Evolutionary conservation across 2,113 vertebrate genomes (phyloP).

Genomic region (Rattus rattus): DNA sequence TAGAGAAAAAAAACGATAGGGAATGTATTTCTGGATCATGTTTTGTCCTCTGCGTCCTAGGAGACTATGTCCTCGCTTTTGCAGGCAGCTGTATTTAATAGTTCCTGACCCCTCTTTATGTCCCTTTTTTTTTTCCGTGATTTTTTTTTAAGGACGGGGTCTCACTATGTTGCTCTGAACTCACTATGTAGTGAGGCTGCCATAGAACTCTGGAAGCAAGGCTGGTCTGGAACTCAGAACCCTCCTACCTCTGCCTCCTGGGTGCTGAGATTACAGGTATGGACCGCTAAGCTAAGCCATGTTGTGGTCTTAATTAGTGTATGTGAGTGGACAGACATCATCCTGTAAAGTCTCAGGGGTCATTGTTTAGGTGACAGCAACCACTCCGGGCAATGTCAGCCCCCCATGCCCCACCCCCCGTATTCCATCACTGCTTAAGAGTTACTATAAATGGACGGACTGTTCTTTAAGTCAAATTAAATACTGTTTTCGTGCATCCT

Average conservation of each 20-base stretch:
- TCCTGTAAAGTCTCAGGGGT: not conserved
- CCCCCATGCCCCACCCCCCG: not conserved
- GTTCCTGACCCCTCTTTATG: not conserved
- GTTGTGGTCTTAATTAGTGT: not conserved
- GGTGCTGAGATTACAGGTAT: not conserved
- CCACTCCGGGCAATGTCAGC: not conserved
- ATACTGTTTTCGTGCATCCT: not conserved
- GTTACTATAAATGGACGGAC: not conserved
- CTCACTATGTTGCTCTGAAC: not conserved
- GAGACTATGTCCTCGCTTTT: not conserved
- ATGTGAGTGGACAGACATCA: not conserved
- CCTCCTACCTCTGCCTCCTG: not conserved
- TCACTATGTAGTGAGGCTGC: not conserved
- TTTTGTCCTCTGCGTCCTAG: not conserved
- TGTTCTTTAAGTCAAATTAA: constrained; percentile 7
- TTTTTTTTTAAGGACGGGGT: not conserved
- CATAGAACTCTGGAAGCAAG: not conserved
- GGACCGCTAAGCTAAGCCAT: too few species aligned
- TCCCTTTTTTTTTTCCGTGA: not conserved
- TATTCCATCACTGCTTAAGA: not conserved
- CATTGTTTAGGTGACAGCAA: not conserved
- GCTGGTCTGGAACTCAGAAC: not conserved
- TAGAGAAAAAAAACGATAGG: not conserved
- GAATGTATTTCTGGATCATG: not conserved
- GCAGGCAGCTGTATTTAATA: not conserved